Evolutionary conservation across 2,888 invertebrate genomes (phyloP).

Genomic region (Dasypogon diadema): DNA sequence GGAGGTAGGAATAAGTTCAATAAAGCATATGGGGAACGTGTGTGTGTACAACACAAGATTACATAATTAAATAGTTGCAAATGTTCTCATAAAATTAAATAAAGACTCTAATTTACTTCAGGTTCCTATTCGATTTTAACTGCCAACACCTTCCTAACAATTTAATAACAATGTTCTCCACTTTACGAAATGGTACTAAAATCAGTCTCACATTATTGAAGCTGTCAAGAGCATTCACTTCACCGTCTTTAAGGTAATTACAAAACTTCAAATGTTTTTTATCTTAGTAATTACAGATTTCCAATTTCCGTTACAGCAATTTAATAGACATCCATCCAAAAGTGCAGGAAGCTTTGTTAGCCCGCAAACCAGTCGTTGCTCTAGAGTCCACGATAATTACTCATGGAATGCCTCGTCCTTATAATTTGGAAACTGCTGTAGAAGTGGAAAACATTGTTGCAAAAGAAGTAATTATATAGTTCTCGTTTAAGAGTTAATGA

Average conservation of each 20-base stretch:
- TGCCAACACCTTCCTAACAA: no score
- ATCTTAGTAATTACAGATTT: neutral
- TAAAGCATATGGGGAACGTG: no score
- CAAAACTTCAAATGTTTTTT: neutral
- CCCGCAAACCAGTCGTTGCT: slow-evolving; percentile 84
- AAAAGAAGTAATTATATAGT: slow-evolving; percentile 70
- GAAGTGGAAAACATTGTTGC: slow-evolving; percentile 84
- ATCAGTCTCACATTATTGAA: slow-evolving; percentile 3
- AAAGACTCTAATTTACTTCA: no score
- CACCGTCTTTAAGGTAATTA: slow-evolving; percentile 19
- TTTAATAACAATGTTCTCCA: slow-evolving; percentile 29
- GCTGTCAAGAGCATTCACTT: neutral
- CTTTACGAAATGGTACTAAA: neutral
- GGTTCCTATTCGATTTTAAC: no score
- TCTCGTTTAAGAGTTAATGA: slow-evolving; percentile 20
- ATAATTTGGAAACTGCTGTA: slow-evolving; percentile 87
- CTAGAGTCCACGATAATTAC: slow-evolving; percentile 98
- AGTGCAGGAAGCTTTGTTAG: slow-evolving; percentile 75
- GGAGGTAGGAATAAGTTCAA: no score
- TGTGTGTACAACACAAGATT: no score
- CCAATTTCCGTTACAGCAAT: slow-evolving; percentile 36
- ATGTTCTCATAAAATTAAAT: no score
- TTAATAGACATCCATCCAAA: slow-evolving; percentile 72
- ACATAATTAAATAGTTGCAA: no score
- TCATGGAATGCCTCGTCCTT: slow-evolving; percentile 97